Conservation (phyloP, 2,888 invertebrate genomes). For the Notocelia uddmanniana region DNA sequence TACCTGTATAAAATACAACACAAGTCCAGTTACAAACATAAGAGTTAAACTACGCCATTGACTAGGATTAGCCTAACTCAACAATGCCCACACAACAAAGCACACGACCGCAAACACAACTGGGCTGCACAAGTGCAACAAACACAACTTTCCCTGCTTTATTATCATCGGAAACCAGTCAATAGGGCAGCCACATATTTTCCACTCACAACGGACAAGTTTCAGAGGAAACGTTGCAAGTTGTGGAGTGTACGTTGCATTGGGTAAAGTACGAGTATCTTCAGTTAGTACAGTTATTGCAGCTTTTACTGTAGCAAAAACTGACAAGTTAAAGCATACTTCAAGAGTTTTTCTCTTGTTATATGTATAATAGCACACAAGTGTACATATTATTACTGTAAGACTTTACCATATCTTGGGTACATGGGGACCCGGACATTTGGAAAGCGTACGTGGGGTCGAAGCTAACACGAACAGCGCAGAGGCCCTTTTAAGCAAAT, state of each 20-base stretch:
- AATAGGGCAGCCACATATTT: slow-evolving; percentile 16
- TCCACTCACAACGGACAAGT: slow-evolving; percentile 10
- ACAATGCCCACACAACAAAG: not conserved
- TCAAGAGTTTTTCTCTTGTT: not conserved
- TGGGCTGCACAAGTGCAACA: slow-evolving; percentile 1
- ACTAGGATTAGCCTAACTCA: not conserved
- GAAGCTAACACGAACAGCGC: too few relatives aligned
- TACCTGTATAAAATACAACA: not conserved
- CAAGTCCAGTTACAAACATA: not conserved
- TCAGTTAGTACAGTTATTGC: slow-evolving; percentile 14
- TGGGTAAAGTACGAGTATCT: not conserved
- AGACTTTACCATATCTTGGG: too few relatives aligned
- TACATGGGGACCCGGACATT: too few relatives aligned
- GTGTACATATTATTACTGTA: not conserved
- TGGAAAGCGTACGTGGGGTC: too few relatives aligned
- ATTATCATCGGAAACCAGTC: slow-evolving; percentile 30
- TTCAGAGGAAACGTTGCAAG: slow-evolving; percentile 26
- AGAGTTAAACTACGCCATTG: not conserved
- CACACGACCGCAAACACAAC: slow-evolving; percentile 1
- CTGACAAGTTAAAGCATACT: not conserved
- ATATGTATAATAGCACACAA: not conserved
- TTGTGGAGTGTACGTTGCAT: not conserved
- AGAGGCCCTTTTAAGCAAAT: too few relatives aligned
- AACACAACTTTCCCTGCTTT: not conserved
- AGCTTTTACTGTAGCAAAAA: not conserved